These are phyloP conservation scores for Abrostola tripartita DNA, from an alignment of 2,888 invertebrate species.

Conservation along the genomic window DNA sequence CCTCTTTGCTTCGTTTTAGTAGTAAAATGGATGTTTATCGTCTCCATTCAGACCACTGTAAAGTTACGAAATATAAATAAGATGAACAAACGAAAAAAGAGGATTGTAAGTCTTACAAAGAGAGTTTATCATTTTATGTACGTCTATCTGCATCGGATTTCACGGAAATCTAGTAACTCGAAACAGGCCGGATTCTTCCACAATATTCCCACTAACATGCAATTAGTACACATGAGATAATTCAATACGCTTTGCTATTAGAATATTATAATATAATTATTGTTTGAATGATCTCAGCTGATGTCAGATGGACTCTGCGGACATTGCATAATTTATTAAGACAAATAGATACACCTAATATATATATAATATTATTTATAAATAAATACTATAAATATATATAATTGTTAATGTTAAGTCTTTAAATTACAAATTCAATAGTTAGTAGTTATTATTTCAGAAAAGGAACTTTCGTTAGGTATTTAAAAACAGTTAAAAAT, in stretches of 20 bases:
- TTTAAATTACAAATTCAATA: constrained; percentile 15
- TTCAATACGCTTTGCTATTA: constrained; percentile 6
- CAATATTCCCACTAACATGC: constrained; percentile 17
- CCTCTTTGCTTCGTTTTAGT: constrained; percentile 52
- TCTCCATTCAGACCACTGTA: constrained; percentile 50
- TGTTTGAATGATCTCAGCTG: constrained; percentile 30
- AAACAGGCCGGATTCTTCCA: constrained; percentile 58
- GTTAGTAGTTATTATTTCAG: constrained; percentile 25
- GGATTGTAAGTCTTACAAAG: constrained; percentile 46
- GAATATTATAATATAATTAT: constrained; percentile 29
- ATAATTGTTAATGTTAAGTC: constrained; percentile 16
- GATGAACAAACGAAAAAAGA: constrained; percentile 48
- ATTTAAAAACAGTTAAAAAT: constrained; percentile 17
- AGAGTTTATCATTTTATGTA: constrained; percentile 17
- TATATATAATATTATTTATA: constrained; percentile 34
- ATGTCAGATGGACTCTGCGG: constrained; percentile 14
- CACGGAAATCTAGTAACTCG: constrained; percentile 38
- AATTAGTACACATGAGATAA: constrained; percentile 24
- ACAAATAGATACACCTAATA: constrained; percentile 35
- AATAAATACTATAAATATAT: constrained; percentile 27
- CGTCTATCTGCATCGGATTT: constrained; percentile 27
- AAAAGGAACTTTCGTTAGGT: constrained; percentile 60
- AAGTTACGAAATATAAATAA: constrained; percentile 26
- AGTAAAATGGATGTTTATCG: constrained; percentile 44
- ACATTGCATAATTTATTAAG: background rate